Base-by-base conservation (phyloP, 2,797 vertebrate species). In the Pelobates cultripes region DNA sequence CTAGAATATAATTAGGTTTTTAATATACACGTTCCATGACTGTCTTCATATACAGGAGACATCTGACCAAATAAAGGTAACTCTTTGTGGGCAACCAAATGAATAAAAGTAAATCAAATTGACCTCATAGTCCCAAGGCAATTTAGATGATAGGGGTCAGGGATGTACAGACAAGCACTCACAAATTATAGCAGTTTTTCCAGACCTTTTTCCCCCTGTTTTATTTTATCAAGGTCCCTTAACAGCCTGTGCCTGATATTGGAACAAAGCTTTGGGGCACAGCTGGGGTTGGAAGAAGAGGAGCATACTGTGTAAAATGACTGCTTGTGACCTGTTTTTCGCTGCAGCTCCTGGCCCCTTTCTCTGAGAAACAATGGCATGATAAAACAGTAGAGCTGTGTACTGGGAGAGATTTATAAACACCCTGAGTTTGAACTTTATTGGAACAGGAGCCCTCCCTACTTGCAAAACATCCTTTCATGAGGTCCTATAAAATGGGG, bases 331-430 rank as follows among this genome's bases (percentile, higher is more conserved):
- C 61, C 61, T 64, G 12, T 28, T 64, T 40, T 64, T 64, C 17
- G 28, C 61, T n/a, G 5, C 61, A 64, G 17, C 61, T n/a, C 61
- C 28, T 64, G 61, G 7, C 61, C 61, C 61, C 14, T 17, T 64
- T 40, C n/a, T 64, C 61, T 40, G 7, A 6, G n/a, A 5, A 64
- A 64, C 61, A 64, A 64, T 64, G 14, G 28, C 61, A 28, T 40
- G 28, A 7, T 64, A 40, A 7, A 60, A 60, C 17, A 28, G 5
- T 28, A 40, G n/a, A 64, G 10, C 61, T 28, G 61, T 7, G 17
- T 4, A 64, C n/a, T 64, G 61, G 61, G 61, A 64, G 17, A 64
- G 61, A 64, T 64, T 64, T 64, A 64, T n/a, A 64, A 17, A 28
- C 61, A 64, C n/a, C 61, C 61, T 40, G 17, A 10, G 10, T 64